Evolutionary conservation across 2,888 invertebrate genomes (phyloP), one percentile per base, ranked within the genome.

Genomic region (Gymnocheta viridis): DNA sequence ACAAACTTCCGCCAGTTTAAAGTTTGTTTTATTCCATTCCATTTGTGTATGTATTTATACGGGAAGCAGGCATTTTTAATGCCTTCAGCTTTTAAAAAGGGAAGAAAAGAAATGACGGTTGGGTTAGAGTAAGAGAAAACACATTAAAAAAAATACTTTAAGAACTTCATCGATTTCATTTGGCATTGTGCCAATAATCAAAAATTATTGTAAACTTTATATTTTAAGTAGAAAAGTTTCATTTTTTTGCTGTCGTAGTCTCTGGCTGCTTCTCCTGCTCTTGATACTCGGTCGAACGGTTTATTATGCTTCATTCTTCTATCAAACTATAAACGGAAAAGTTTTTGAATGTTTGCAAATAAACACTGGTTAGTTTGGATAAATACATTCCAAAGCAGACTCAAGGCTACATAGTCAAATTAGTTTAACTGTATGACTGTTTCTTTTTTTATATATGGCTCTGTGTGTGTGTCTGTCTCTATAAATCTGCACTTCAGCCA

Each of bases 161-260:
- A 83, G 73, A 84, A 82, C 81, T 84, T 84, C 81, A 84, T 84
- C 84, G 84, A 84, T 84, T 84, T 84, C 77, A 84, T 73, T 86
- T 90, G 90, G 90, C 90, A 87, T 87, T 86, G 89, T 88, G 90
- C 90, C 90, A 90, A 90, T 90, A 90, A 90, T 89, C 89, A 89
- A 90, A 90, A 89, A 90, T 90, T 89, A 90, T 90, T 89, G 89
- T 89, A 87, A 90, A 90, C 87, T 90, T 89, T 89, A 86, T 88
- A 86, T 87, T 89, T 89, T 89, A 89, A 89, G 89, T 89, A 89
- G 87, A 87, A 88, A 88, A 87, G 85, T 87, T 88, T 86, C 79
- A 85, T 69, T 29, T 29, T 60, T 62, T 62, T 58, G 54, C 44
- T 44, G 19, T 47, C 41, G 32, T 72, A 29, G 38, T 60, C 29